A percentile compares a stretch with the other conserved stretches of the same genome.
phyloP scores from a whole-genome alignment of 1,140 invertebrate species.

The Lycorma delicatula region DNA sequence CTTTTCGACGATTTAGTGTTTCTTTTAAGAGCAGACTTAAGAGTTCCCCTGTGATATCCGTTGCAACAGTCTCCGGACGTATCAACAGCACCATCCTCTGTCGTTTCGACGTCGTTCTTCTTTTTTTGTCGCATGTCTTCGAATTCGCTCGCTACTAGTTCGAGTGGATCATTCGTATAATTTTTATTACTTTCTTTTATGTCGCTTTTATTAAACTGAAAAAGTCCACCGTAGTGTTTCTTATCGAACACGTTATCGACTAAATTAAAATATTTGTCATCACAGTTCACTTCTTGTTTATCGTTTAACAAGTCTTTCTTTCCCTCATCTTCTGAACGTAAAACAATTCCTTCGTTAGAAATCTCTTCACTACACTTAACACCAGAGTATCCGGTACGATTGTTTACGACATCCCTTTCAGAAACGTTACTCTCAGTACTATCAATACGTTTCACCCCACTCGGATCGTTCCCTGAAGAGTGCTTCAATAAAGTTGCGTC shows the following conservation, averaged over 20 bases:
- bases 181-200: not conserved
- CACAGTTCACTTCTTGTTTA: too few relatives aligned
- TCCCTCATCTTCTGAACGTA: too few relatives aligned
- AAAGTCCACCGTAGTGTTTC: not conserved
- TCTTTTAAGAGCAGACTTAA: slow-evolving; percentile 49
- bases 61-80: slow-evolving; percentile 1
- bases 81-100: not conserved
- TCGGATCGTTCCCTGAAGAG: too few relatives aligned
- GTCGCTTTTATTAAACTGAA: not conserved
- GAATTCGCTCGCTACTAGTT: not conserved
- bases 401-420: too few relatives aligned
- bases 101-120: slow-evolving; percentile 13
- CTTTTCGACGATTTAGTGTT: slow-evolving; percentile 35
- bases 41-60: slow-evolving; percentile 17
- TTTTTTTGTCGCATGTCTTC: slow-evolving; percentile 23
- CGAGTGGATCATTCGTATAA: slow-evolving; percentile 3
- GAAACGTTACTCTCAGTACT: too few relatives aligned
- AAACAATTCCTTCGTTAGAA: too few relatives aligned
- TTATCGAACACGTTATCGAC: not conserved
- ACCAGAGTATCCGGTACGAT: too few relatives aligned
- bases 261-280: too few relatives aligned
- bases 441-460: too few relatives aligned
- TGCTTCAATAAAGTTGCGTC: too few relatives aligned
- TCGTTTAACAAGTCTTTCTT: too few relatives aligned
- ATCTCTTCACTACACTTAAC: too few relatives aligned